Percentiles rank a stretch among this genome's conserved stretches.
Conservation (phyloP, 2,113 vertebrate species). For the Myotis lucifugus region DNA sequence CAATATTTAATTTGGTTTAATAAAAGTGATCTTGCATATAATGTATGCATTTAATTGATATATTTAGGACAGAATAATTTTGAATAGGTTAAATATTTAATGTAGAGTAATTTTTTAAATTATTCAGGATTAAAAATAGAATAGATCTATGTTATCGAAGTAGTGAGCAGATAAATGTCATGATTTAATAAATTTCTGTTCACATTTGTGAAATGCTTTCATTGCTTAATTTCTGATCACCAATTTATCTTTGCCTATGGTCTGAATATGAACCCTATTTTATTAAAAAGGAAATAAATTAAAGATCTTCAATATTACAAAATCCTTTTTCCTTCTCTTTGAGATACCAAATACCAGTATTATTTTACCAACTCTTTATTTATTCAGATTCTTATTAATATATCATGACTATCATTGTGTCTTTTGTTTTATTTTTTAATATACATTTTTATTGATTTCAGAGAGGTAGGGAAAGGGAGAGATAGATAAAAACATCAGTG, state of each 20-base stretch:
- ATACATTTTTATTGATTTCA: too few relatives aligned
- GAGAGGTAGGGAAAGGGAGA: too few relatives aligned
- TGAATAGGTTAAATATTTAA: conserved; percentile 88
- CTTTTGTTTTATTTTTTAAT: neutral
- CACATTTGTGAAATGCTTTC: conserved; percentile 74
- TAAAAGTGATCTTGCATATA: conserved; percentile 84
- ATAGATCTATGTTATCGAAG: conserved; percentile 82
- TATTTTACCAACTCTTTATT: neutral
- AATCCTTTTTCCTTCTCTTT: conserved; percentile 31
- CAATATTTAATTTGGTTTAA: conserved; percentile 90
- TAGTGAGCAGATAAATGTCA: conserved; percentile 79
- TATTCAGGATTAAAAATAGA: conserved; percentile 86
- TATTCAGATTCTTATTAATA: neutral
- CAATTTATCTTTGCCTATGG: conserved; percentile 76
- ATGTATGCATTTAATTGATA: conserved; percentile 87
- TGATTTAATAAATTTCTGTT: conserved; percentile 79
- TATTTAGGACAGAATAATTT: conserved; percentile 85
- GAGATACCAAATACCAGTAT: neutral
- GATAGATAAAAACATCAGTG: too few relatives aligned
- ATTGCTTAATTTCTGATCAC: conserved; percentile 79
- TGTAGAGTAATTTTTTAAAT: conserved; percentile 86
- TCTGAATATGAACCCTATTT: conserved; percentile 38
- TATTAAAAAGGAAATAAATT: conserved; percentile 50
- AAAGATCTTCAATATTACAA: neutral
- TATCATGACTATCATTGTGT: neutral